These are phyloP conservation scores for Pagetopsis macropterus DNA, from an alignment of 2,797 vertebrate species.

Conservation along the genomic window DNA sequence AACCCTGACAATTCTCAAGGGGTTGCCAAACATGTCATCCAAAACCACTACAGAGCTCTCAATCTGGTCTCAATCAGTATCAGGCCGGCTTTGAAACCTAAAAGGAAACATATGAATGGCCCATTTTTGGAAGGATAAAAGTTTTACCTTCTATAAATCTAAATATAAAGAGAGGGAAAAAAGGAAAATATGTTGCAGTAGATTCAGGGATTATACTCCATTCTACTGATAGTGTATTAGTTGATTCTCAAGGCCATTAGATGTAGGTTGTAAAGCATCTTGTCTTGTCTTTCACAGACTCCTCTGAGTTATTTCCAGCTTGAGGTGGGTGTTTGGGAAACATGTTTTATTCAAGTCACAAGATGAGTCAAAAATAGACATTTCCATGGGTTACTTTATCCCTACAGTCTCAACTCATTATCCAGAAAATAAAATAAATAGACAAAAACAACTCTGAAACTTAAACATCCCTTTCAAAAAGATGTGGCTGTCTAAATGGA, in stretches of 20 bases:
- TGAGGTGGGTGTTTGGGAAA: conserved; percentile 74
- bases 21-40: conserved; percentile 76
- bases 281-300: conserved; percentile 53
- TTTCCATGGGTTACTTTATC: neutral
- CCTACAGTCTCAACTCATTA: neutral
- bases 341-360: neutral
- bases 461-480: conserved; percentile 4
- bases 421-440: conserved; percentile 7
- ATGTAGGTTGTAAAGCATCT: conserved; percentile 55
- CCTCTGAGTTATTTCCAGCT: conserved; percentile 74
- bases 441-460: conserved; percentile 1
- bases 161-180: neutral
- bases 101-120: conserved; percentile 79
- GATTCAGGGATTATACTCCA: conserved; percentile 12
- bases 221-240: conserved; percentile 16
- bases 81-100: conserved; percentile 77
- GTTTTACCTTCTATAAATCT: conserved; percentile 46
- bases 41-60: conserved; percentile 76
- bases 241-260: conserved; percentile 24
- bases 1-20: conserved; percentile 58
- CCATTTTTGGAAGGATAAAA: conserved; percentile 43
- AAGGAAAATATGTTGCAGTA: conserved; percentile 6
- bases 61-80: conserved; percentile 79
- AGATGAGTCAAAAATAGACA: neutral
- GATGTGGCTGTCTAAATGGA: conserved; percentile 1